Base-by-base conservation (phyloP, 1,140 invertebrate genomes). In the Cotesia chilonis region DNA sequence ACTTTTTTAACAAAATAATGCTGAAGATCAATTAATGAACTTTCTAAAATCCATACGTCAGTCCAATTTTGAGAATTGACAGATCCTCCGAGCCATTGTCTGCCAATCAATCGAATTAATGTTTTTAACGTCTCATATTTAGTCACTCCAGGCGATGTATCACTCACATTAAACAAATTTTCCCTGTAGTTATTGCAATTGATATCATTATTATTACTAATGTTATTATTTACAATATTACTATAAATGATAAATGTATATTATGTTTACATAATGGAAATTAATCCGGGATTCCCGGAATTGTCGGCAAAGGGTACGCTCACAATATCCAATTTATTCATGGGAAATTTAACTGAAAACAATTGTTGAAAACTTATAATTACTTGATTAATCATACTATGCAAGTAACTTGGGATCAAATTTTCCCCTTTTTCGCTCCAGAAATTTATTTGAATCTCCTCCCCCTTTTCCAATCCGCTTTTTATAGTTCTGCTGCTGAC, bases 291-390 rank as follows among this genome's bases (percentile, higher is more conserved):
- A 55, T 75, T 81, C 55, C 83, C 83, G 60, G 87, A 86, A 6
- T 84, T 77, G 35, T 79, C 77, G 41, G 90, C 90, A 70, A 91
- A 88, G 3, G 92, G 91, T 52, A 93, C 81, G 10, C 90, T 90
- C 4, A 92, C 85, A 70, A 93, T 78, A 80, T 94, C 92, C n/a
- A 89, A 76, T 77, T 90, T 89, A 4, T 87, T 81, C 35, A 90
- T 80, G 4, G 91, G 89, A 79, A 90, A 92, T 28, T 81, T 76
- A 41, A 89, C 82, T 37, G 85, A 87, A 76, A 93, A 91, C 75
- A 90, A 89, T 1, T 90, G 83, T 57, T 89, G 88, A 77, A 89
- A 89, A 73, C 81, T 88, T 36, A 86, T 81, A 4, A 92, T 77
- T 52, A 90, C 83, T 38, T 84, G 82, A 0, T 82, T 82, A n/a